These are phyloP conservation scores for Denticeps clupeoides DNA, from an alignment of 2,797 vertebrate species.

Conservation along the genomic window DNA sequence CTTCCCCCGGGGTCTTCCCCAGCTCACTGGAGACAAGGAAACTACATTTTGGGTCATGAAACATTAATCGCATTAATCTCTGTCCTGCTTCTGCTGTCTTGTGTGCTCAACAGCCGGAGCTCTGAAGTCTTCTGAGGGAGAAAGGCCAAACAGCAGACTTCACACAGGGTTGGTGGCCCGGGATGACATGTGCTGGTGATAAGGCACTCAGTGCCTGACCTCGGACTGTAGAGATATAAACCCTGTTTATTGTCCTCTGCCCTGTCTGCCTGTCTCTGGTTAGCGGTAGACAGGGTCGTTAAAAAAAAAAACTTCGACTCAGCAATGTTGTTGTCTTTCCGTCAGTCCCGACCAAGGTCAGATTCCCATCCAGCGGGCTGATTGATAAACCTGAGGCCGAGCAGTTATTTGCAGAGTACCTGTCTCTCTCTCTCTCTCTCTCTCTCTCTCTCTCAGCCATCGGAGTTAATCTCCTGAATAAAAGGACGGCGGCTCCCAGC, in stretches of 20 bases:
- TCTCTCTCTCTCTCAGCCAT: not conserved
- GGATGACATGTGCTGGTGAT: no score
- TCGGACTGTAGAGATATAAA: no score
- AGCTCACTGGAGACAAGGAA: conserved; percentile 8
- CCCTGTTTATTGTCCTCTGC: conserved; percentile 25
- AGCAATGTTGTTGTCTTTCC: no score
- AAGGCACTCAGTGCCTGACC: no score
- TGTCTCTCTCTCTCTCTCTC: not conserved
- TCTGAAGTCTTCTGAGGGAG: no score
- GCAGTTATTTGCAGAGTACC: not conserved
- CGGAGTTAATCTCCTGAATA: not conserved
- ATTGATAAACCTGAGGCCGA: not conserved
- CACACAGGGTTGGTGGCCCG: no score
- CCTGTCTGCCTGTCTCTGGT: no score
- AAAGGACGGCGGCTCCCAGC: not conserved
- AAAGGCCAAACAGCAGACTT: no score
- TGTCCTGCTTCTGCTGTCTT: conserved; percentile 8
- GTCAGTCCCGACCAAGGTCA: no score
- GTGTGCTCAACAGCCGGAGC: conserved; percentile 9
- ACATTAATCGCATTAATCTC: conserved; percentile 22
- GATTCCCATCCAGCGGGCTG: not conserved
- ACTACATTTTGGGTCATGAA: conserved; percentile 20
- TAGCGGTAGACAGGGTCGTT: no score
- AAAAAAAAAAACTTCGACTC: no score
- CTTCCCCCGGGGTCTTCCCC: not conserved